These are phyloP conservation scores for Aspiorhynchus laticeps DNA, from an alignment of 2,113 vertebrate genomes.

Conservation along the genomic window DNA sequence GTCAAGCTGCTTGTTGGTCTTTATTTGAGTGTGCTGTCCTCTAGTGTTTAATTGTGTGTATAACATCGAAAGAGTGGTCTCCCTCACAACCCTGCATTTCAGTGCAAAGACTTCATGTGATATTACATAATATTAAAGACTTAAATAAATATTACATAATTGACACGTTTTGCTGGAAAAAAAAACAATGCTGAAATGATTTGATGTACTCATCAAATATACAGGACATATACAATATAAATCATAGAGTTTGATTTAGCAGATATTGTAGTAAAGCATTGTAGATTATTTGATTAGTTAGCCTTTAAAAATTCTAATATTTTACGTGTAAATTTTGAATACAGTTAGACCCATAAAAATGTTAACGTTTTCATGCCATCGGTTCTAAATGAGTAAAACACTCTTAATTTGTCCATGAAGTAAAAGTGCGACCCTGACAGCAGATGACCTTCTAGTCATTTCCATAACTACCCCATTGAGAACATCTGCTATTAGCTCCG, in stretches of 20 bases:
- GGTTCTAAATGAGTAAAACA: not conserved
- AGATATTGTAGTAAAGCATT: not conserved
- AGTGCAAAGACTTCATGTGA: not conserved
- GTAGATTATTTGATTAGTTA: not conserved
- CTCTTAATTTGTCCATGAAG: not conserved
- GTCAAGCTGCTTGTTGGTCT: not conserved
- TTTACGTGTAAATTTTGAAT: not conserved
- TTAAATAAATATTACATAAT: not conserved
- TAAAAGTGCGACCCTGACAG: not conserved
- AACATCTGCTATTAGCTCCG: constrained; percentile 21
- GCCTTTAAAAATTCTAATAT: not conserved
- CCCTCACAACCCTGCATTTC: not conserved
- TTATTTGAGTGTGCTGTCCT: constrained; percentile 33
- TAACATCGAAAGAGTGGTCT: not conserved
- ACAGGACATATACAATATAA: no score
- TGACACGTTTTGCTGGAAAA: not conserved
- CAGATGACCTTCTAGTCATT: constrained; percentile 4
- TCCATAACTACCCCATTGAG: not conserved
- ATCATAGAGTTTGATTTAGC: no score
- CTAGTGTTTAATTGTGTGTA: constrained; percentile 29
- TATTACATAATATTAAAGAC: no score
- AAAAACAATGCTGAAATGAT: not conserved
- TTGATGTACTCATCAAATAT: no score
- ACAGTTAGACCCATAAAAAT: not conserved
- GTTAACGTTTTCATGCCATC: not conserved